Base-by-base conservation (phyloP, 2,797 vertebrate species). In the Alauda arvensis region DNA sequence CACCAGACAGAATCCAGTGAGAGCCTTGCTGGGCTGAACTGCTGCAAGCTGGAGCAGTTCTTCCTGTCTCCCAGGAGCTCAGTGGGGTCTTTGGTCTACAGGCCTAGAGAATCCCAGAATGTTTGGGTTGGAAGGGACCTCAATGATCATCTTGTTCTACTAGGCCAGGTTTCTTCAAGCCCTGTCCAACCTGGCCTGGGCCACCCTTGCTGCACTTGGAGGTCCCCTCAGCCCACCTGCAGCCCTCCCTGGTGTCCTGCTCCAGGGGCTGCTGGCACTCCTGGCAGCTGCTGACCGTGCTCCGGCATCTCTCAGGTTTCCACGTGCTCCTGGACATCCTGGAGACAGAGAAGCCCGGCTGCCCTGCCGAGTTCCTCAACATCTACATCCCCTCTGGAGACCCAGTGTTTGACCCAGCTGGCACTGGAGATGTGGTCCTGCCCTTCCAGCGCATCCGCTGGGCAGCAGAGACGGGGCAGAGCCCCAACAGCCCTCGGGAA, bases 361-460 rank as follows among this genome's bases (percentile, higher is more conserved):
- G 99, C 78, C 99, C 99, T 3, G 97, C 99, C 8, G 99, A 99
- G 95, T 99, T 99, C 93, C 97, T 99, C 94, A 98, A 98, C 91
- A 98, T 99, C 94, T 71, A 40, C 46, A 96, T 99, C 53, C 98
- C 98, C 1, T 7, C 68, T 5, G 98, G 98, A 23, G 99, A 99
- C 90, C 94, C 94, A 0, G 52, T 98, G 57, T 99, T 99, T 95
- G 98, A 98, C 74, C 97, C 97, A 1, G 33, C 80, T 2, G 53
- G 61, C n/a, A 97, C 97, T 4, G 97, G 98, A 5, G 83, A 95
- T 0, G 96, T 98, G 70, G 94, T 98, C 53, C 96, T 99, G 84
- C 98, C 98, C 62, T 98, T 98, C 88, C 98, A 98, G 93, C 98
- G 99, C 78, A 97, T 97, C 74, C 95, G 85, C 6, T 99, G 99